These are phyloP conservation scores for Catalaphyllia jardinei DNA, from an alignment of 64 coral and sea anemone genomes.

Conservation along the genomic window DNA sequence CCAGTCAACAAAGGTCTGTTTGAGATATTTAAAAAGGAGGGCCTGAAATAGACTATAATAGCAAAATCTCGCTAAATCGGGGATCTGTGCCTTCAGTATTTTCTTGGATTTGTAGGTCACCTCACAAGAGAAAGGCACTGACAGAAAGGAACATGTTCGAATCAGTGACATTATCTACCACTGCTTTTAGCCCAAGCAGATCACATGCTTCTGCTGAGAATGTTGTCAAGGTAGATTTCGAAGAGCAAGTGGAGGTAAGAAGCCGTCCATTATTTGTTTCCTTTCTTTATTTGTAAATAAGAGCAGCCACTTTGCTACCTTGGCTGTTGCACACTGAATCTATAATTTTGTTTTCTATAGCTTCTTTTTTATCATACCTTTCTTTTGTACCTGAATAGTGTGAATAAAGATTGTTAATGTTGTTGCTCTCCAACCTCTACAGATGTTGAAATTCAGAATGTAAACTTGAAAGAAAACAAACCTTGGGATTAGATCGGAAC, in stretches of 20 bases:
- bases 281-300: no score
- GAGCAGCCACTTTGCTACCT: no score
- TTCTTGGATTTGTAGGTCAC: constrained; percentile 56
- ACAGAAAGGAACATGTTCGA: constrained; percentile 8
- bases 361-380: no score
- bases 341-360: no score
- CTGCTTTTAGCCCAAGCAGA: neutral
- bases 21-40: constrained; percentile 38
- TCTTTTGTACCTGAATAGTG: no score
- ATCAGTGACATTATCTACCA: neutral
- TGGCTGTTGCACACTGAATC: no score
- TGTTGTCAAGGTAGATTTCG: neutral
- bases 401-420: no score
- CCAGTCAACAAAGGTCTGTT: constrained; percentile 45
- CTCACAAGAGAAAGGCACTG: constrained; percentile 68
- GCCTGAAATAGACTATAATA: constrained; percentile 37
- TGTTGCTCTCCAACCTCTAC: no score
- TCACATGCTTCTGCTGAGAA: neutral
- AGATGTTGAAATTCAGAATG: no score
- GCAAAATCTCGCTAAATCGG: constrained; percentile 8
- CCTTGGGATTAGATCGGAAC: neutral
- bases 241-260: no score
- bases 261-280: no score
- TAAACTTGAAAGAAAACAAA: no score
- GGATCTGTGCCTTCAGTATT: constrained; percentile 68